Evolutionary conservation across 2,888 invertebrate species (phyloP), one percentile per base, ranked within the genome.

Genomic region (Lottia gigantea): DNA sequence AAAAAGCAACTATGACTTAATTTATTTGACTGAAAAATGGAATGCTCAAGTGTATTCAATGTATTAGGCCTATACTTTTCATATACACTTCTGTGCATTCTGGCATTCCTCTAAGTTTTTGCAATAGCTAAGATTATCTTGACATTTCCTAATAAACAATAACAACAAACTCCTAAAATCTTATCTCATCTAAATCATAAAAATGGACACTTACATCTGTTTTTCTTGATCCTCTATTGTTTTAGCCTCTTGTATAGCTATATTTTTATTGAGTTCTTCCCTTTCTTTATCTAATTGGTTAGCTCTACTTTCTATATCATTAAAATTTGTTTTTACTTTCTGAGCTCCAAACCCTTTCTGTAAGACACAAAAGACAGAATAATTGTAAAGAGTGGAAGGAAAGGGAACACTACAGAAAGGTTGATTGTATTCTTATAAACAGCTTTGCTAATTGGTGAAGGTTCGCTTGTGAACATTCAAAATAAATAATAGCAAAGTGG

Each of bases 241-340:
- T 69, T 83, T 82, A 0, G 82, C 82, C 62, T 82, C 81, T 67
- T 82, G 76, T 12, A 76, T 64, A 3, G 81, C 82, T 64, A 74
- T 67, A 40, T 76, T 78, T 55, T 82, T 82, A 16, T 80, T 82
- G 69, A 83, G 67, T 79, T 88, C 83, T 73, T 88, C 89, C 86
- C 92, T 92, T 65, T 93, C 91, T 87, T 95, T 94, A 89, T 96
- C 95, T 2, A 94, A 93, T 89, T 94, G 91, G 82, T 93, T 93
- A 8, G 97, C 97, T 84, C 95, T 94, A 77, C 93, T 93, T 89
- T 98, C 98, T 74, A 98, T 92, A 85, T 97, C 97, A 23, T 95
- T 95, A 88, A 99, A 99, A 90, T 98, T 96, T 4, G 96, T 92
- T 83, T 94, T 94, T 40, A 98, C 96, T 88, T 95, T 95, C 67